Base-by-base conservation (phyloP, 2,797 vertebrate genomes). In the Eulemur coronatus region DNA sequence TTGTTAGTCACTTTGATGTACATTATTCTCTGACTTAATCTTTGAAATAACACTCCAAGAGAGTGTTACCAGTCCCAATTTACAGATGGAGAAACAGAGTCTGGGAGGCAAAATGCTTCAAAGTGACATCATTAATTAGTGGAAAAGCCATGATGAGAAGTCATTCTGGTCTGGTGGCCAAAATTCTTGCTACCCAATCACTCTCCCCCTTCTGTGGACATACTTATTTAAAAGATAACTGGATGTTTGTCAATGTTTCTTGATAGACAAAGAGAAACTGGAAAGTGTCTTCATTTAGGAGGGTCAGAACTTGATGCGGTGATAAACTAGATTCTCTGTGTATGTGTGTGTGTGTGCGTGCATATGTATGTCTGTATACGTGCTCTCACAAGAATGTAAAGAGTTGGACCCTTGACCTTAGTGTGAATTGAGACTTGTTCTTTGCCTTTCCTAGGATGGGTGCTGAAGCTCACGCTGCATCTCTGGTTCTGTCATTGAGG, bases 331-430 rank as follows among this genome's bases (percentile, higher is more conserved):
- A 38, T 43, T 90, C 9, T 59, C 0, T 84, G 7, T 65, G 1
- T 84, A 5, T 65, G 3, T n/a, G 24, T 38, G 2, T n/a, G n/a
- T n/a, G 4, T 38, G 12, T 8, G 12, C 35, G 8, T 14, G 15
- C 22, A 4, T 46, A 4, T 4, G 33, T 75, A 17, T 18, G 2
- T 33, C 48, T 35, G 17, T 50, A 26, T 22, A 24, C 0, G 0
- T 57, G 12, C 52, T 81, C 15, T n/a, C 35, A 12, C 9, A 15
- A 69, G 43, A 79, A 28, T 20, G 20, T 61, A 28, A 33, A 69
- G n/a, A 48, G 35, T 22, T 26, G 55, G 89, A 6, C 15, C 14
- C 0, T 30, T 69, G 75, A n/a, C 50, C 15, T 63, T 50, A 0
- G 0, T 55, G 75, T 90, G 82, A 43, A 14, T 55, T 69, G 61